Percentiles rank a stretch among this genome's conserved stretches.
Evolutionary conservation across 2,113 vertebrate genomes (phyloP).

Genomic region (Willisornis vidua): DNA sequence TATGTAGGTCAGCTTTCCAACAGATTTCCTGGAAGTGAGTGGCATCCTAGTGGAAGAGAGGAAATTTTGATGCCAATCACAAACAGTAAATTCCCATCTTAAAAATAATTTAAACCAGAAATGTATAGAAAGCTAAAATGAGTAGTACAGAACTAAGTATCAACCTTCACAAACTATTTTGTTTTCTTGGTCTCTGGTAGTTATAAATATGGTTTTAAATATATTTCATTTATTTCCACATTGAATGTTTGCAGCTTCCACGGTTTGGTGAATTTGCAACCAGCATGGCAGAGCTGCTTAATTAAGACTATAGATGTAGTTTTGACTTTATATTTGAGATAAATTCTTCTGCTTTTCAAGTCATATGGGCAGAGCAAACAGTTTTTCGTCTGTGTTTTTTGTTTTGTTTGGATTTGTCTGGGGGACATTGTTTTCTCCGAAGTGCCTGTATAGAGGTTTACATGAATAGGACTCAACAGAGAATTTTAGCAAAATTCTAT

Average conservation of each 20-base stretch:
- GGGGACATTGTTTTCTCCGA: not conserved
- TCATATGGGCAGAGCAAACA: not conserved
- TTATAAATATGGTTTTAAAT: not conserved
- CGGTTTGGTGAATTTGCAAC: not conserved
- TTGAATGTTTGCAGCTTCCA: not conserved
- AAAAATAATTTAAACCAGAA: not conserved
- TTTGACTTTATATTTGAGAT: not conserved
- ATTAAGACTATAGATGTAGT: not conserved
- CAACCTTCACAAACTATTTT: not conserved
- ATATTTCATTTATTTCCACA: not conserved
- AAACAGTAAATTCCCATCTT: not conserved
- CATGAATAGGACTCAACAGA: not conserved
- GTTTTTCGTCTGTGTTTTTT: not conserved
- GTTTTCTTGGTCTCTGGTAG: not conserved
- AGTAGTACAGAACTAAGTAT: not conserved
- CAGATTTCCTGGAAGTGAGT: not conserved
- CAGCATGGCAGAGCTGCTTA: not conserved
- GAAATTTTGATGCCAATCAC: not conserved
- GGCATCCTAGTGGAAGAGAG: not conserved
- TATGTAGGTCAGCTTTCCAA: not conserved
- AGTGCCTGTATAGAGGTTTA: not conserved
- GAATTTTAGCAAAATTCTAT: not conserved
- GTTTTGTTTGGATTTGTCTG: not conserved
- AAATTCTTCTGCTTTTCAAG: not conserved
- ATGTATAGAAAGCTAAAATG: not conserved